phyloP scores from a whole-genome alignment of 2,888 invertebrate genomes.

The Metellina segmentata region DNA sequence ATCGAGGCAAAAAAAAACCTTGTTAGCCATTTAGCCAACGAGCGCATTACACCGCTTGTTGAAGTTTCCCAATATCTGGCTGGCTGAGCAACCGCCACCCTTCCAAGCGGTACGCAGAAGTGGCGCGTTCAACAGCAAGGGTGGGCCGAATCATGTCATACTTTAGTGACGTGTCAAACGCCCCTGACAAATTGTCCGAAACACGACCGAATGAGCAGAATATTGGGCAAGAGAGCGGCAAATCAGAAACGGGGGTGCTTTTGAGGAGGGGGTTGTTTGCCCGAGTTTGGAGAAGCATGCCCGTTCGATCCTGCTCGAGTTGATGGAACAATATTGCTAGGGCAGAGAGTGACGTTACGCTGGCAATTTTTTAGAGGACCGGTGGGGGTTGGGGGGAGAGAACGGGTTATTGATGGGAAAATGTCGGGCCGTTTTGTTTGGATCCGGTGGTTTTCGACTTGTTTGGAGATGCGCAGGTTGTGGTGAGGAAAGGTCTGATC shows the following conservation, averaged over 20 bases:
- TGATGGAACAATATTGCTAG: conserved; percentile 20
- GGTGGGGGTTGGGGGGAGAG: background rate
- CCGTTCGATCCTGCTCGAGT: conserved; percentile 12
- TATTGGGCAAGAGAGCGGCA: conserved; percentile 72
- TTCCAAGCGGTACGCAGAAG: conserved; percentile 39
- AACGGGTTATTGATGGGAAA: conserved; percentile 60
- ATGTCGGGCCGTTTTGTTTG: conserved; percentile 2
- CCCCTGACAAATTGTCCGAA: conserved; percentile 71
- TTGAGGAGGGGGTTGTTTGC: conserved; percentile 1
- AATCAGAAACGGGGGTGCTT: conserved; percentile 47
- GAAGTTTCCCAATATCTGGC: conserved; percentile 67
- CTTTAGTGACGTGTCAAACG: conserved; percentile 68
- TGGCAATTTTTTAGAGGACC: conserved; percentile 30
- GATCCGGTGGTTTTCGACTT: background rate
- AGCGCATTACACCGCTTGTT: conserved; percentile 23
- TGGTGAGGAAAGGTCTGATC: no score
- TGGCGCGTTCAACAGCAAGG: conserved; percentile 10
- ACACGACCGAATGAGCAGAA: conserved; percentile 65
- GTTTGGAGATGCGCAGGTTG: no score
- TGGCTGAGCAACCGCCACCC: conserved; percentile 47
- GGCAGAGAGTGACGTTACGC: conserved; percentile 40
- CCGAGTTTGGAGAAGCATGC: background rate
- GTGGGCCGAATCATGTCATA: conserved; percentile 69
- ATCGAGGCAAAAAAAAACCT: conserved; percentile 9
- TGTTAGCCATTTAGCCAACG: conserved; percentile 64